Conservation (phyloP, 1,140 invertebrate genomes). For the Dendroctonus ponderosae region DNA sequence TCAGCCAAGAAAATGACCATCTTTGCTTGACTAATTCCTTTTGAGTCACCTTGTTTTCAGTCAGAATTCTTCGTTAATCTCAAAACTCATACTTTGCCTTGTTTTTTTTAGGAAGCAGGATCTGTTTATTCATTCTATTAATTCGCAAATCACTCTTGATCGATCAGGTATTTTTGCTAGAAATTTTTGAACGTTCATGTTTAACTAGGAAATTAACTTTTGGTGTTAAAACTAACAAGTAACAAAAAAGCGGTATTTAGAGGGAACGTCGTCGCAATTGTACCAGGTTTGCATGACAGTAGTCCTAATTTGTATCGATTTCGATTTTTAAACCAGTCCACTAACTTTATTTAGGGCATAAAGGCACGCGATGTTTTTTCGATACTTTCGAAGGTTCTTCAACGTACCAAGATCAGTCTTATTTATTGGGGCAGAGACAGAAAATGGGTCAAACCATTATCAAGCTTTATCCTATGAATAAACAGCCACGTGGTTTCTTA, state of each 20-base stretch:
- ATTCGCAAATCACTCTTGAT: slow-evolving; percentile 3
- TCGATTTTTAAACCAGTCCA: slow-evolving; percentile 14
- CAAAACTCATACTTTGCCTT: neutral
- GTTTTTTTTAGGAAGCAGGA: slow-evolving; percentile 53
- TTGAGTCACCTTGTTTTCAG: too few relatives aligned
- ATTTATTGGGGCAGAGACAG: too few relatives aligned
- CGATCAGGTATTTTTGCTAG: neutral
- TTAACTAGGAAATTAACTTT: too few relatives aligned
- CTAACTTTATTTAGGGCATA: slow-evolving; percentile 20
- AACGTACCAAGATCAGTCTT: too few relatives aligned
- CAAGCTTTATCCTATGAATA: neutral
- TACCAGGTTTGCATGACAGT: slow-evolving; percentile 16
- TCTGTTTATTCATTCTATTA: slow-evolving; percentile 60
- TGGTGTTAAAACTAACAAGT: too few relatives aligned
- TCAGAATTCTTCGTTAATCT: too few relatives aligned
- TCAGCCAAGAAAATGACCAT: too few relatives aligned
- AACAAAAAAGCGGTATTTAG: too few relatives aligned
- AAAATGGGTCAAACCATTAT: too few relatives aligned
- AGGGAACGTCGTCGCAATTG: neutral
- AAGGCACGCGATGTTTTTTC: slow-evolving; percentile 20
- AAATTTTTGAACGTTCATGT: too few relatives aligned
- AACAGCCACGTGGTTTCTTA: neutral
- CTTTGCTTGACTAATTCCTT: too few relatives aligned
- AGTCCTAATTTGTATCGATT: slow-evolving; percentile 17
- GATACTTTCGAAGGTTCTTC: slow-evolving; percentile 1